Conservation (phyloP, 2,888 invertebrate species). For the Harpalus rufipes region DNA sequence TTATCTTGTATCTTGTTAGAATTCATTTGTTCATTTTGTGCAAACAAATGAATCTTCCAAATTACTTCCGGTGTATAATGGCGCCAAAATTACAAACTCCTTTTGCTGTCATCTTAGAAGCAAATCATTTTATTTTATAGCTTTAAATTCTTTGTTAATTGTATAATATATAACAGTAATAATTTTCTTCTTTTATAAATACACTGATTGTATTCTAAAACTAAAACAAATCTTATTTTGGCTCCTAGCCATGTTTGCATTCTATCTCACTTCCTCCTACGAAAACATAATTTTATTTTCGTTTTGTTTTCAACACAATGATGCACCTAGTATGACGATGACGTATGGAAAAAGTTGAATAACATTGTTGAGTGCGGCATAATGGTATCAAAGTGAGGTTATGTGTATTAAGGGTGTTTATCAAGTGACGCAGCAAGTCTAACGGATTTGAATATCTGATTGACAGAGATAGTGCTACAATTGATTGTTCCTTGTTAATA, state of each 20-base stretch:
- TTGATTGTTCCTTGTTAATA: background rate
- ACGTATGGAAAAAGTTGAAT: constrained; percentile 30
- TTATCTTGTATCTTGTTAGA: too few species aligned
- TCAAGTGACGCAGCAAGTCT: constrained; percentile 14
- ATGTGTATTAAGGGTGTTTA: constrained; percentile 41
- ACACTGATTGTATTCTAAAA: constrained; percentile 16
- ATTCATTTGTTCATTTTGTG: too few species aligned
- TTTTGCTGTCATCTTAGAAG: background rate
- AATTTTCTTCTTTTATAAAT: constrained; percentile 11
- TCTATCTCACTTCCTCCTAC: constrained; percentile 26
- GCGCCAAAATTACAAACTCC: too few species aligned
- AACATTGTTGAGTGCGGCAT: constrained; percentile 31
- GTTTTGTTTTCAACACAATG: constrained; percentile 16
- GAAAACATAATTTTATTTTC: constrained; percentile 12
- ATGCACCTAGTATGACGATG: constrained; percentile 14
- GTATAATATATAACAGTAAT: background rate
- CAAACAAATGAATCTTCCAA: too few species aligned
- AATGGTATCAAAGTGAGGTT: constrained; percentile 18
- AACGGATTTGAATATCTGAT: constrained; percentile 15
- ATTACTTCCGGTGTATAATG: too few species aligned
- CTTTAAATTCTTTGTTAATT: background rate
- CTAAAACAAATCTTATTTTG: constrained; percentile 14
- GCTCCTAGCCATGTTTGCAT: constrained; percentile 14
- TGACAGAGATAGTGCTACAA: background rate
- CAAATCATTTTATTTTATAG: background rate